These are phyloP conservation scores for Drosophila picticornis DNA, from an alignment of 2,888 invertebrate genomes.

Conservation along the genomic window DNA sequence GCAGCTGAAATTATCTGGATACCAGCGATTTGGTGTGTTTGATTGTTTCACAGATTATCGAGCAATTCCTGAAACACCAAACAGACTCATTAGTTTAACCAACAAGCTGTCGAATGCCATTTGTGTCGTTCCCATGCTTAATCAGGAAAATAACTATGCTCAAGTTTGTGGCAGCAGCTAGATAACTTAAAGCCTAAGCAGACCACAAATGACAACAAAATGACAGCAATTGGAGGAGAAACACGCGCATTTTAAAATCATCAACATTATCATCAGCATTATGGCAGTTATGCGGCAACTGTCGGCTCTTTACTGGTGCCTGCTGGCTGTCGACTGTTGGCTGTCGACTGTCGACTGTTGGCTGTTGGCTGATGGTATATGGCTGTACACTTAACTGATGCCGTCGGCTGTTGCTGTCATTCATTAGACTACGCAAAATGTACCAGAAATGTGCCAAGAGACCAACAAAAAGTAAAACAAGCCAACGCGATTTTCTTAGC, in stretches of 20 bases:
- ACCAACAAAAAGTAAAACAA: conserved; percentile 33
- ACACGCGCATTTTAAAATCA: conserved; percentile 81
- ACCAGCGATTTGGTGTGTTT: conserved; percentile 17
- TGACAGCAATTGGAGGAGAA: conserved; percentile 76
- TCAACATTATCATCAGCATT: conserved; percentile 81
- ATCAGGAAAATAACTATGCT: conserved; percentile 28
- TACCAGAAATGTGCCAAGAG: conserved; percentile 62
- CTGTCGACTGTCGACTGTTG: not conserved
- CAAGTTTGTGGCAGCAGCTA: conserved; percentile 15
- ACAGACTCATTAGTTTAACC: conserved; percentile 39
- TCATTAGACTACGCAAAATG: conserved; percentile 71
- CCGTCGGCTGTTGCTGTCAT: conserved; percentile 72
- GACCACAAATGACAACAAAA: conserved; percentile 71
- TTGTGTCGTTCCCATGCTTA: conserved; percentile 1
- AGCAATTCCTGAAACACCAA: conserved; percentile 31
- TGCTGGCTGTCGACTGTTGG: conserved; percentile 1
- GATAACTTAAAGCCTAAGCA: conserved; percentile 60
- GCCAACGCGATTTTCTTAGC: not conserved
- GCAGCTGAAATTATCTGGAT: conserved; percentile 15
- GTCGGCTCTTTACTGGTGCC: conserved; percentile 22
- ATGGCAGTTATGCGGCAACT: conserved; percentile 76
- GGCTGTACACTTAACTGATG: conserved; percentile 38
- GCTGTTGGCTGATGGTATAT: conserved; percentile 14
- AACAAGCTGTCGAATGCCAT: conserved; percentile 43
- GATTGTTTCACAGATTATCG: conserved; percentile 60